Percentiles rank a stretch among this genome's conserved stretches.
phyloP scores from a whole-genome alignment of 2,888 invertebrate genomes.

The Noctua pronuba region DNA sequence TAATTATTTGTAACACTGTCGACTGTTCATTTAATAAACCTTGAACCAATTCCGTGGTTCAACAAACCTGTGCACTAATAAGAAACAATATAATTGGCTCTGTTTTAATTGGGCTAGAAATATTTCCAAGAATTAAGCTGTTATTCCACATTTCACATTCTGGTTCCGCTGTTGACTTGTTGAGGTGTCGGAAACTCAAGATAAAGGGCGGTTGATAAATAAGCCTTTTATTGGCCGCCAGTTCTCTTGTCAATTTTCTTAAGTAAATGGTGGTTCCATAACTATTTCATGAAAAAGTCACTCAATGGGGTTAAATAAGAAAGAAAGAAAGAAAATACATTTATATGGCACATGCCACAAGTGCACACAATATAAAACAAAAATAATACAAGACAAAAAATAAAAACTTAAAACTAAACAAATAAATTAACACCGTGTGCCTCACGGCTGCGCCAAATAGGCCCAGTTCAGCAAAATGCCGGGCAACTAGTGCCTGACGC shows the following conservation, averaged over 20 bases:
- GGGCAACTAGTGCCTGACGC: no score
- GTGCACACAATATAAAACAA: no score
- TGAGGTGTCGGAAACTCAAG: background rate
- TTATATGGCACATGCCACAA: no score
- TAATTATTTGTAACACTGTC: slow-evolving; percentile 46
- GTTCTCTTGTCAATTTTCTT: background rate
- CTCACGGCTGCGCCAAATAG: no score
- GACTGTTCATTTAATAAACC: slow-evolving; percentile 41
- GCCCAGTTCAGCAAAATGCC: no score
- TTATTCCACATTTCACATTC: slow-evolving; percentile 20
- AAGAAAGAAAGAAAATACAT: no score
- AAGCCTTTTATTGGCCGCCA: background rate
- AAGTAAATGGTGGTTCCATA: background rate
- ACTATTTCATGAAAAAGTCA: no score
- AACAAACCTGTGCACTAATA: slow-evolving; percentile 32
- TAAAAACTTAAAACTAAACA: no score
- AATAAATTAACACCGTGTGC: no score
- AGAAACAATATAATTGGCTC: slow-evolving; percentile 48
- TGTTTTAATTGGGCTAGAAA: slow-evolving; percentile 47
- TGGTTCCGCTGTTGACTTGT: background rate
- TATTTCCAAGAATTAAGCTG: slow-evolving; percentile 4
- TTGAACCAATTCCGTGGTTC: slow-evolving; percentile 56
- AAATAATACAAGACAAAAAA: no score
- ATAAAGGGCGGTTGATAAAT: background rate
- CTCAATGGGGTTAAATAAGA: no score